Percentiles rank a stretch among this genome's conserved stretches.
phyloP scores from a whole-genome alignment of 2,797 vertebrate genomes.

The Anisognathus igniventris region DNA sequence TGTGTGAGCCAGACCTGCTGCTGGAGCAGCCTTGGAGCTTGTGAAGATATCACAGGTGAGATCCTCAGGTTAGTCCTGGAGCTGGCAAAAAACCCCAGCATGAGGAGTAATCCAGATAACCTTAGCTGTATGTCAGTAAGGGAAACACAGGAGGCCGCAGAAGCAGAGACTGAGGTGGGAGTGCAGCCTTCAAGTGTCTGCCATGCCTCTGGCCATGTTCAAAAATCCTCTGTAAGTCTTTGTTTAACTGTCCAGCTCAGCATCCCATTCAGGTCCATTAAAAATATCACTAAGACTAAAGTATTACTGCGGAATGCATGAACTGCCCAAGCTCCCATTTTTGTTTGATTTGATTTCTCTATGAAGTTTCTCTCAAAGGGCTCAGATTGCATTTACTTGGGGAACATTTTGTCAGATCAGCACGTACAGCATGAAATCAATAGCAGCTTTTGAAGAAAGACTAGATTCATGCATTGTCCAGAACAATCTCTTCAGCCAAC shows the following conservation, averaged over 20 bases:
- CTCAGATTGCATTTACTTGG: conserved; percentile 38
- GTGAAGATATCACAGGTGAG: accelerated
- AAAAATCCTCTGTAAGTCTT: conserved; percentile 13
- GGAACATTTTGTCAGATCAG: conserved; percentile 37
- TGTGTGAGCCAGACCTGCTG: background rate
- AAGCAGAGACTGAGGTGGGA: background rate
- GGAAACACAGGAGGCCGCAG: background rate
- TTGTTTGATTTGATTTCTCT: conserved; percentile 55
- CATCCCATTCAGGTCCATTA: conserved; percentile 5
- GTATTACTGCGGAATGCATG: conserved; percentile 48
- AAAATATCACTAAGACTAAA: conserved; percentile 39
- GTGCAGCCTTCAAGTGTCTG: background rate
- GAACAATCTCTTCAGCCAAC: background rate
- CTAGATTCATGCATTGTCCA: background rate
- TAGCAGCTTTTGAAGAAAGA: conserved; percentile 16
- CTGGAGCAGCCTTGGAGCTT: background rate
- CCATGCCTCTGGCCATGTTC: background rate
- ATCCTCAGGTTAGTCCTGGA: background rate
- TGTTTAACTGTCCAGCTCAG: conserved; percentile 27
- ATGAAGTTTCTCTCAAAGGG: background rate
- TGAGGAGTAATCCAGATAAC: background rate
- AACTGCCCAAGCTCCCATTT: conserved; percentile 20
- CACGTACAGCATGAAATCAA: conserved; percentile 32
- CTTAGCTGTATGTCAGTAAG: background rate
- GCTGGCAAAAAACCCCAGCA: background rate